Base-by-base conservation (phyloP, 2,113 vertebrate genomes). In the Coturnix japonica region DNA sequence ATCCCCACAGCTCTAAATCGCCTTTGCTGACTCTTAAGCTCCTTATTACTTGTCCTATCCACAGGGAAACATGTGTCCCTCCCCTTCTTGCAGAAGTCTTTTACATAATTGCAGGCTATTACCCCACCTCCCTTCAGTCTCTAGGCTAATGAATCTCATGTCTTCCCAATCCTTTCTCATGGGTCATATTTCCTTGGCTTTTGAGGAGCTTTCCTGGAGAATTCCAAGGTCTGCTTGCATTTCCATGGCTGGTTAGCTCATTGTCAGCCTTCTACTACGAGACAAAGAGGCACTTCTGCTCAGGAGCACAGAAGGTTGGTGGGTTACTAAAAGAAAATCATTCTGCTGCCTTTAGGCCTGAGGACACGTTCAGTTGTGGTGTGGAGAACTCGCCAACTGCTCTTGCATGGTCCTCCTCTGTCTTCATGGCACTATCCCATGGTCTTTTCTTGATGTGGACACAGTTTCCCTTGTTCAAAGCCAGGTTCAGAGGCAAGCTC, bases 1-100 rank as follows among this genome's bases (percentile, higher is more conserved):
- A 91, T 95, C 91, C 87, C 85, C 93, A 95, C 85, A 96, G 90
- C 87, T 89, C 87, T 94, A 95, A 96, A 96, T 94, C 95, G 82
- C 79, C 94, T 96, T 96, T 95, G 51, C 75, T 91, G 67, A 9
- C 14, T 73, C 76, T 77, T 95, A 96, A 96, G 93, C 95, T 95
- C 91, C 90, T 96, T 96, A 96, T 83, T 87, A 80, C 91, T 94
- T 95, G 95, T 96, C 94, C 95, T 95, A 35, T 74, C 59, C 94
- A 95, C 82, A 70, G 81, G 75, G 72, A 96, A 96, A 96, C 46
- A 85, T 81, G 22, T 89, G 87, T 94, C 64, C 85, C 93, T 95
- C 93, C 87, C 46, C 85, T 95, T 87, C 90, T 92, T 35, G 41
- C 60, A 73, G 79, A 69, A 77, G 60, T 76, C 67, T 80, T 94